These are phyloP conservation scores for Melieria omissa DNA, from an alignment of 2,888 invertebrate genomes.

Conservation along the genomic window DNA sequence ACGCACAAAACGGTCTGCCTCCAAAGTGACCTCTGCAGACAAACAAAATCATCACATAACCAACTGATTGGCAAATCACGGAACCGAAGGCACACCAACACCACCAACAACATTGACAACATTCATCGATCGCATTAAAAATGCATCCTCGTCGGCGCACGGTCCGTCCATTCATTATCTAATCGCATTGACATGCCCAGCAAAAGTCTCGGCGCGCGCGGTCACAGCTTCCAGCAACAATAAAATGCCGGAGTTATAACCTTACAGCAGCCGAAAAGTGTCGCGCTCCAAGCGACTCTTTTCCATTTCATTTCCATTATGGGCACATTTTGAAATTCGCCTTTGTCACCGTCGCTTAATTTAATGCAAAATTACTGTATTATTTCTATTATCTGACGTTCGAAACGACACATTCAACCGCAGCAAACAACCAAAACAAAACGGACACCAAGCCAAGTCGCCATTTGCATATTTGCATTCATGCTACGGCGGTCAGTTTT, in stretches of 20 bases:
- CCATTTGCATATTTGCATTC: conserved; percentile 26
- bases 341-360: conserved; percentile 38
- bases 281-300: neutral
- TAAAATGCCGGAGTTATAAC: neutral
- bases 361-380: conserved; percentile 29
- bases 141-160: conserved; percentile 45
- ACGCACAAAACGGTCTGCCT: neutral
- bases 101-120: neutral
- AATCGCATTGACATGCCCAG: conserved; percentile 3
- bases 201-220: neutral
- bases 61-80: conserved; percentile 9
- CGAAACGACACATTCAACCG: neutral
- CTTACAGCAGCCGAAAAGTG: neutral
- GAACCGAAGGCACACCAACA: neutral
- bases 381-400: conserved; percentile 24
- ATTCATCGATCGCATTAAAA: conserved; percentile 41
- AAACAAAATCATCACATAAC: conserved; percentile 38
- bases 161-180: neutral
- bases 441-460: neutral
- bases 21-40: neutral
- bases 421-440: conserved; percentile 12
- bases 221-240: neutral
- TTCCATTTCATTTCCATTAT: neutral
- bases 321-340: conserved; percentile 15
- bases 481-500: neutral